These are phyloP conservation scores for Drosophila anomalata DNA, from an alignment of 2,888 invertebrate species.

Conservation along the genomic window DNA sequence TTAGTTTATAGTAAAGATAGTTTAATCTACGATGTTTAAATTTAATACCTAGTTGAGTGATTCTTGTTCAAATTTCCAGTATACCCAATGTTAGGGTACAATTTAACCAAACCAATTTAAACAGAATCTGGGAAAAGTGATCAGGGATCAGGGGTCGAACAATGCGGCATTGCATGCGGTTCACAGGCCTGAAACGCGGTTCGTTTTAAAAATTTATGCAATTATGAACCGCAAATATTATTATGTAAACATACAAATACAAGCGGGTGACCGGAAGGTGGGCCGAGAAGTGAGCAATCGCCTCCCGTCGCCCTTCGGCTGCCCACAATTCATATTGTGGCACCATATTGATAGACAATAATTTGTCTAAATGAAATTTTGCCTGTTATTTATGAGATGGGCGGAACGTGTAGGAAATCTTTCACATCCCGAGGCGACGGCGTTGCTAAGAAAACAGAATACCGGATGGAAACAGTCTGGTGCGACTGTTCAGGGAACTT, in stretches of 20 bases:
- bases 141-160: slow-evolving; percentile 22
- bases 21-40: no score
- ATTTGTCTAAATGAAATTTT: slow-evolving; percentile 84
- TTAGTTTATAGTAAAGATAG: no score
- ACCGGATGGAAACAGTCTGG: slow-evolving; percentile 57
- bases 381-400: slow-evolving; percentile 83
- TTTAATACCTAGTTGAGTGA: no score
- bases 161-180: slow-evolving; percentile 32
- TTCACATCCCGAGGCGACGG: slow-evolving; percentile 22
- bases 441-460: slow-evolving; percentile 59
- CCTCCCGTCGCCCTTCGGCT: not conserved
- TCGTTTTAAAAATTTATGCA: slow-evolving; percentile 83
- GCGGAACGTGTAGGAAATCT: slow-evolving; percentile 73
- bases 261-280: slow-evolving; percentile 1
- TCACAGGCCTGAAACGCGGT: slow-evolving; percentile 42
- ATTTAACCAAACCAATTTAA: slow-evolving; percentile 32
- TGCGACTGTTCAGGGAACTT: slow-evolving; percentile 36
- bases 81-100: slow-evolving; percentile 15
- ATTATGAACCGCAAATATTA: slow-evolving; percentile 82
- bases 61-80: no score
- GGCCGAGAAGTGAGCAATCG: slow-evolving; percentile 39
- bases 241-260: slow-evolving; percentile 77
- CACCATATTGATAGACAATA: slow-evolving; percentile 85
- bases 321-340: slow-evolving; percentile 50
- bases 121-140: slow-evolving; percentile 18